A percentile compares a stretch with the other conserved stretches of the same genome.
phyloP scores from a whole-genome alignment of 2,113 vertebrate genomes.

The Petrocephalus microphthalmus region DNA sequence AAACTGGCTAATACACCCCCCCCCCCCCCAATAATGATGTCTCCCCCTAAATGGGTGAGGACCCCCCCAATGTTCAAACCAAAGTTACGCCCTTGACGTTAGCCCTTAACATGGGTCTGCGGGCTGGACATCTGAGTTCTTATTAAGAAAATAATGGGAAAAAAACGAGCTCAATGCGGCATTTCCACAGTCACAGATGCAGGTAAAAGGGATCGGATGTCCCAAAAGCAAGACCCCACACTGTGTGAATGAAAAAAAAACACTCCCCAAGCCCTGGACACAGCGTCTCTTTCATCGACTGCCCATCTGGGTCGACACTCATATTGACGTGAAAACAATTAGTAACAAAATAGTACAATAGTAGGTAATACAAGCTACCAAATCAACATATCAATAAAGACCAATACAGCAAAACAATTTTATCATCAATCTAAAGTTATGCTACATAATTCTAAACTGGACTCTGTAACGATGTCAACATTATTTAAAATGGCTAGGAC shows the following conservation, averaged over 20 bases:
- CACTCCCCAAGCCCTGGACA: conserved; percentile 6
- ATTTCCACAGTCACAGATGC: not conserved
- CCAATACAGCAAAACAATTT: not conserved
- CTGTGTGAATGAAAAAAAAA: not conserved
- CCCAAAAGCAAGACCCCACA: not conserved
- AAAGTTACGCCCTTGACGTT: no score
- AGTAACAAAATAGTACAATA: not conserved
- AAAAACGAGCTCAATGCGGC: not conserved
- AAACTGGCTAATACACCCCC: no score
- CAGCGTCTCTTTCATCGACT: conserved; percentile 32
- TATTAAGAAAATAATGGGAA: not conserved
- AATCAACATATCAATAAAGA: not conserved
- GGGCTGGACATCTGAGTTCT: not conserved
- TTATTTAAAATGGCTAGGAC: not conserved
- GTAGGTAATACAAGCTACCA: conserved; percentile 3
- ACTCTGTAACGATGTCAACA: not conserved
- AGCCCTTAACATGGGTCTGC: not conserved
- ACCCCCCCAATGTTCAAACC: no score
- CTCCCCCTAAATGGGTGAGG: no score
- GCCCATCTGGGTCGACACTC: conserved; percentile 48
- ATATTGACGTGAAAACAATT: conserved; percentile 35
- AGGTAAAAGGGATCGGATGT: not conserved
- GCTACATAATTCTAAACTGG: not conserved
- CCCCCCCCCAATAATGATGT: no score
- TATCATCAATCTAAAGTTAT: not conserved